phyloP scores from a whole-genome alignment of 2,797 vertebrate species.

The Lutra lutra region DNA sequence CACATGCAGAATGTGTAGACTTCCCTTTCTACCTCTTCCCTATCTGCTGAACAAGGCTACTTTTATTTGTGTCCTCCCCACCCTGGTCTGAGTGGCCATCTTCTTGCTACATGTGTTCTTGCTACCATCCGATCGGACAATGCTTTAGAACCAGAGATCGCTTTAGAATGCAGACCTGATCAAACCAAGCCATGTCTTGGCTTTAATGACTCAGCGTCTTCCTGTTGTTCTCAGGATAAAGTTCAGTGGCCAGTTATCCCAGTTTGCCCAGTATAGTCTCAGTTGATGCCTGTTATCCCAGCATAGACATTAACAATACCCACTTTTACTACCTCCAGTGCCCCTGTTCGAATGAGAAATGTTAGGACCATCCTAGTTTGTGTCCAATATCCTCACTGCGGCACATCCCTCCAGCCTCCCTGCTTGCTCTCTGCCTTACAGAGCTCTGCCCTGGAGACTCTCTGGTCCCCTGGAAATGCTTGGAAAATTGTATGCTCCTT shows the following conservation, averaged over 20 bases:
- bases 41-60: not conserved
- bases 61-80: fast-evolving
- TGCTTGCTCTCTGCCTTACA: not conserved
- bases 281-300: too few species aligned
- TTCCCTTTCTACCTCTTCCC: not conserved
- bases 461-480: not conserved
- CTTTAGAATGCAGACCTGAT: not conserved
- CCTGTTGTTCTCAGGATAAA: not conserved
- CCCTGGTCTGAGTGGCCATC: fast-evolving
- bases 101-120: not conserved
- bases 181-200: not conserved
- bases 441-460: too few species aligned
- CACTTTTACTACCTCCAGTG: not conserved
- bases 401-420: too few species aligned
- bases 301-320: not conserved
- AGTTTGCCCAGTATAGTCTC: not conserved
- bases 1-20: fast-evolving
- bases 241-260: fast-evolving
- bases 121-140: not conserved
- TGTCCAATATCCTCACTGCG: fast-evolving
- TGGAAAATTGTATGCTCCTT: too few species aligned
- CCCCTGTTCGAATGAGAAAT: not conserved
- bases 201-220: not conserved
- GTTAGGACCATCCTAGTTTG: not conserved
- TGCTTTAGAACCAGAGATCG: not conserved